Base-by-base conservation (phyloP, 2,888 invertebrate species). In the Gortyna flavago region DNA sequence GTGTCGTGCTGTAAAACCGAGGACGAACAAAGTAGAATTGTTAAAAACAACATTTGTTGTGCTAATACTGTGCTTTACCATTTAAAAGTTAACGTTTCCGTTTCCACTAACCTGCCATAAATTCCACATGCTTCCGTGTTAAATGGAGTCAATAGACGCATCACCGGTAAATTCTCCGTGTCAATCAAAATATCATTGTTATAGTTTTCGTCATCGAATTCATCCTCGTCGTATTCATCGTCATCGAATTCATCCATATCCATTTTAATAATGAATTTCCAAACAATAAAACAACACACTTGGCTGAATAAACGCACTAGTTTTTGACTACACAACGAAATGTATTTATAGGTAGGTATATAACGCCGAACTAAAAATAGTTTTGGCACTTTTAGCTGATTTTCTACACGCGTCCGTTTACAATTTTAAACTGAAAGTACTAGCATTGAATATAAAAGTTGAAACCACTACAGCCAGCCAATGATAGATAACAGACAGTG, bases 141-240 rank as follows among this genome's bases (percentile, higher is more conserved):
- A 77, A 89, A 90, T 0, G 96, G 96, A 0, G 95, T 93, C 32
- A 92, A 91, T 41, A 96, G 92, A n/a, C 92, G 91, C 95, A 95
- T 95, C 21, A 96, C 95, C 6, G 95, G 95, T 59, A 95, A 90
- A 89, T 93, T 95, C 82, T 91, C 92, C 0, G 93, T 94, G 83
- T 95, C 95, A n/a, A 95, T 86, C 57, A 86, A 89, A 94, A 95
- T 93, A 85, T 93, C 92, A 75, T 93, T 83, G 32, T 81, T 86
- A 29, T 83, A 91, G 68, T 91, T 59, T 11, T 85, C 86, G 3
- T 75, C 71, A 25, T 81, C 89, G 8, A 21, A 54, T 11, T 78
- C 68, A 16, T 74, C 73, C 0, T 62, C 44, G 16, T 79, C 73
- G n/a, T 13, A 54, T 72, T 71, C 48, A 9, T 35, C 41, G 4